Base-by-base conservation (phyloP, 2,888 invertebrate genomes). In the Latrodectus elegans region DNA sequence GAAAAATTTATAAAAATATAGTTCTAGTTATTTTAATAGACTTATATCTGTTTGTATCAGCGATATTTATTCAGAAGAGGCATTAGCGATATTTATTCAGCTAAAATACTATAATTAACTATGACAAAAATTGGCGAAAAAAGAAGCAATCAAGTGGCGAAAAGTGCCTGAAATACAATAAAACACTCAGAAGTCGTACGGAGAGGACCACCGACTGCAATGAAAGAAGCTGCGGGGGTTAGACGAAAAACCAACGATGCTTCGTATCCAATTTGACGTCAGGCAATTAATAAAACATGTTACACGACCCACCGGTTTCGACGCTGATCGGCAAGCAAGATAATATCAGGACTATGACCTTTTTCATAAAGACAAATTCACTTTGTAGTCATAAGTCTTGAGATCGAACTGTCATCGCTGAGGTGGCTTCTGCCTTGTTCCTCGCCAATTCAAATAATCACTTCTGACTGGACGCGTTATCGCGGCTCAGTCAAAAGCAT, bases 211-310 rank as follows among this genome's bases (percentile, higher is more conserved):
- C 14, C 60, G 60, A 60, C n/a, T 6, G 6, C 14, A n/a, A 15
- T 12, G n/a, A 60, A n/a, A 64, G 68, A 55, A 77, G 38, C 81
- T 81, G 76, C 81, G 76, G 76, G 86, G 86, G 79, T 65, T 73
- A 38, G 38, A 71, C 49, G 60, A 15, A 65, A 81, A 87, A 87
- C 86, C 82, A 87, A 87, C 81, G 81, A 87, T 81, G 38, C 51
- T 49, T n/a, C 55, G 76, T 65, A 81, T 52, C 55, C 52, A 8
- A 53, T 12, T 65, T 87, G 86, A 87, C 86, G 70, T 72, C 72
- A 71, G 38, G 86, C 86, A 87, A 87, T 87, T 87, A 87, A 87
- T 87, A 87, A 87, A 81, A 77, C 73, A 77, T 72, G 76, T 77
- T 75, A 65, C 77, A 38, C 81, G 68, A 80, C 81, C 86, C 86